phyloP scores from a whole-genome alignment of 2,797 vertebrate species.

The Squalus acanthias region DNA sequence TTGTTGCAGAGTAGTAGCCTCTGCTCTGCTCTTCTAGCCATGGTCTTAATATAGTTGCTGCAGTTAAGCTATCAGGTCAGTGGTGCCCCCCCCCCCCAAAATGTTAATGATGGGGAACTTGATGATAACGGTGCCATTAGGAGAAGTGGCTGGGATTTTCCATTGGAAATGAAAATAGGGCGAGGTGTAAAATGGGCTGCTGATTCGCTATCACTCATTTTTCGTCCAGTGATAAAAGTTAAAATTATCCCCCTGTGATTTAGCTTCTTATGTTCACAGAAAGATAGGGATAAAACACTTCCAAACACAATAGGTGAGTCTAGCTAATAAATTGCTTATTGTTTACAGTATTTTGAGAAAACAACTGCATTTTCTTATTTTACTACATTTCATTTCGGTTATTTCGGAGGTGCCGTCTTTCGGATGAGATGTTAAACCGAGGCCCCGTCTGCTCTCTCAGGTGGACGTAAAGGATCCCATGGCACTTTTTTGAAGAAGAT shows the following conservation, averaged over 20 bases:
- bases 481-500: too few species aligned
- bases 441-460: too few species aligned
- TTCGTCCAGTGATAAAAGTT: too few species aligned
- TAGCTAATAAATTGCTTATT: not conserved
- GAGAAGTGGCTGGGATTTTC: not conserved
- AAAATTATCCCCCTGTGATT: too few species aligned
- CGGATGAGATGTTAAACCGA: too few species aligned
- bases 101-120: not conserved
- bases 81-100: not conserved
- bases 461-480: too few species aligned
- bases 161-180: too few species aligned
- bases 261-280: not conserved
- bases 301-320: too few species aligned
- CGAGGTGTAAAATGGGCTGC: not conserved
- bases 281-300: not conserved
- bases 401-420: too few species aligned
- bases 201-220: too few species aligned
- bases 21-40: not conserved
- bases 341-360: not conserved
- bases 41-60: not conserved
- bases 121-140: not conserved
- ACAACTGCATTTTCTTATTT: not conserved
- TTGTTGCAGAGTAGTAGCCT: not conserved
- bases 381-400: not conserved
- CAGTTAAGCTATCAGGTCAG: not conserved